phyloP scores from a whole-genome alignment of 2,888 invertebrate genomes.

The Celastrina argiolus region DNA sequence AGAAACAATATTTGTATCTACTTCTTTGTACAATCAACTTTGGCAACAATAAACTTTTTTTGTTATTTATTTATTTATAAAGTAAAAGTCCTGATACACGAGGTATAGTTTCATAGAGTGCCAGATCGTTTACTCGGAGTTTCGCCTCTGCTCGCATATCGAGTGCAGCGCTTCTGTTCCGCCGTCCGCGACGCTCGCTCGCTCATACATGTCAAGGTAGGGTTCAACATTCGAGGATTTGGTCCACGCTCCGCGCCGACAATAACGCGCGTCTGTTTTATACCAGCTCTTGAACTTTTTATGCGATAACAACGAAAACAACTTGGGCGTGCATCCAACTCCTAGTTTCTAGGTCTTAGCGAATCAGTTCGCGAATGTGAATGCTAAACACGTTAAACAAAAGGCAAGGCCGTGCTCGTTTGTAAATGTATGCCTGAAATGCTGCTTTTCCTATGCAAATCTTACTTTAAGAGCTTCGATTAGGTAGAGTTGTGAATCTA shows the following conservation, averaged over 20 bases:
- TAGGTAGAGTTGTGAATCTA: too few relatives aligned
- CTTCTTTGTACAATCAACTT: too few relatives aligned
- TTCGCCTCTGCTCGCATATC: background rate
- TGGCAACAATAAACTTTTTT: too few relatives aligned
- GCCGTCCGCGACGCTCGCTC: constrained; percentile 62
- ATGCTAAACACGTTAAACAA: background rate
- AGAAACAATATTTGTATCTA: too few relatives aligned
- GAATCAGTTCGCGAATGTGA: background rate
- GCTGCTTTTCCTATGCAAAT: background rate
- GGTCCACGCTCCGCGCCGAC: constrained; percentile 49
- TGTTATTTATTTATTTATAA: too few relatives aligned
- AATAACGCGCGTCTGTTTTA: constrained; percentile 62
- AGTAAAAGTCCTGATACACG: too few relatives aligned
- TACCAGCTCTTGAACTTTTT: constrained; percentile 30
- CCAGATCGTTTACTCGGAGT: background rate
- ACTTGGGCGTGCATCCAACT: background rate
- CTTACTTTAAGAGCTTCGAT: too few relatives aligned
- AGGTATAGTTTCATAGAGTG: too few relatives aligned
- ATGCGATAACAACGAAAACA: background rate
- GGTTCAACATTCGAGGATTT: constrained; percentile 75
- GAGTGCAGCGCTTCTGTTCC: constrained; percentile 47
- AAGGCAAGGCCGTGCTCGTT: background rate
- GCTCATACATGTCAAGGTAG: constrained; percentile 76
- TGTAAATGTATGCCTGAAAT: background rate
- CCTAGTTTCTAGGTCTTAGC: background rate